Conservation (phyloP, 2,888 invertebrate genomes). For the Eucriotettix oculatus region DNA sequence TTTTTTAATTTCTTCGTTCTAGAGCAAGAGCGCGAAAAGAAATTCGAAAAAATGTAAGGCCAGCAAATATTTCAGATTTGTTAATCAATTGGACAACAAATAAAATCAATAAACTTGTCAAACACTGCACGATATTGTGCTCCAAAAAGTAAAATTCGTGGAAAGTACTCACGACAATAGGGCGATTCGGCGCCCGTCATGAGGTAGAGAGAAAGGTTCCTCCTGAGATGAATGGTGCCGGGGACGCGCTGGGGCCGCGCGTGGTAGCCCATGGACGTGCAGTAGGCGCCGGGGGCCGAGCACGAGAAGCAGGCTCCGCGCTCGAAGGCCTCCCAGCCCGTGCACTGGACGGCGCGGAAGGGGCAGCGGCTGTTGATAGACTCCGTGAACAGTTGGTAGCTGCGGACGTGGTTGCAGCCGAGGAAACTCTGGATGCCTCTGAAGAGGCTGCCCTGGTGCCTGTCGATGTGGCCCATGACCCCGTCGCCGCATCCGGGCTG, state of each 20-base stretch:
- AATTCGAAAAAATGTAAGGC: not conserved
- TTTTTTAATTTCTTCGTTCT: not conserved
- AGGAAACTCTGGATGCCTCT: conserved; percentile 41
- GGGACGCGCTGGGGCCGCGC: conserved; percentile 14
- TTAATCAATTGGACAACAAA: not conserved
- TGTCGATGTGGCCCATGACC: not conserved
- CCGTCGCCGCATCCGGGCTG: not conserved
- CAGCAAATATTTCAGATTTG: not conserved
- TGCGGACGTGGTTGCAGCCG: conserved; percentile 76
- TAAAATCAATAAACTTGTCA: not conserved
- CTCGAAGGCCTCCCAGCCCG: conserved; percentile 43
- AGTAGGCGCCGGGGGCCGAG: conserved; percentile 10
- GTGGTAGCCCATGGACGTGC: conserved; percentile 24
- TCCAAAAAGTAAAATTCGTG: not conserved
- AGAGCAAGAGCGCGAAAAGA: not conserved
- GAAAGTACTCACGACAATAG: conserved; percentile 38
- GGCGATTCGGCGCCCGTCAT: conserved; percentile 53
- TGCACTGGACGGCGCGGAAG: conserved; percentile 61
- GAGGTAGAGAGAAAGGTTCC: conserved; percentile 46
- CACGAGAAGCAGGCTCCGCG: conserved; percentile 20
- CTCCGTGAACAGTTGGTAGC: conserved; percentile 69
- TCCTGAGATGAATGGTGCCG: conserved; percentile 21
- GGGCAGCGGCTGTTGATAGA: conserved; percentile 63
- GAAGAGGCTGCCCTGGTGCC: not conserved
- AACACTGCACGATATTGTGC: not conserved